A percentile compares a stretch with the other conserved stretches of the same genome.
phyloP scores from a whole-genome alignment of 2,797 vertebrate genomes.

The Scolopax rusticola region DNA sequence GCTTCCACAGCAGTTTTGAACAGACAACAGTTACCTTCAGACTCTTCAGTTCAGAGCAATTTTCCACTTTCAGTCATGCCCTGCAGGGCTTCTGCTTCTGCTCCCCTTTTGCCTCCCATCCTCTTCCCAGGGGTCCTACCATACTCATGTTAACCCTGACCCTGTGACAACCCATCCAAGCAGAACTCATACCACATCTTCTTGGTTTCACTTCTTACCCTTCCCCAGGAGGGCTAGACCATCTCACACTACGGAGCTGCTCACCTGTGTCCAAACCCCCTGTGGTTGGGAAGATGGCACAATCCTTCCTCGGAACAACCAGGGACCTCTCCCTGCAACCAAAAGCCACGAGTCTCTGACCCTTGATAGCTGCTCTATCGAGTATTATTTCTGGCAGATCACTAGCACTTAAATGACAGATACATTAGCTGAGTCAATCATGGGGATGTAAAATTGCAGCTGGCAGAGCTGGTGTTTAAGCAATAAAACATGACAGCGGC shows the following conservation, averaged over 20 bases:
- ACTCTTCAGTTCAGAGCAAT: background rate
- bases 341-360: fast-evolving
- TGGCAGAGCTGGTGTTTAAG: slow-evolving; percentile 45
- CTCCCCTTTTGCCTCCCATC: background rate
- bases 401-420: slow-evolving; percentile 16
- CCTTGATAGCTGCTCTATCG: background rate
- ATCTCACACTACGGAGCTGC: background rate
- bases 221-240: background rate
- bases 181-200: background rate
- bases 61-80: background rate
- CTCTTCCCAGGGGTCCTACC: background rate
- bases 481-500: slow-evolving; percentile 26
- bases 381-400: slow-evolving; percentile 35
- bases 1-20: background rate
- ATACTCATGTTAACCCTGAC: background rate
- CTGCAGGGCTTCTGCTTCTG: background rate
- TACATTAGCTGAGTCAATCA: slow-evolving; percentile 65
- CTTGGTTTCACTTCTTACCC: background rate
- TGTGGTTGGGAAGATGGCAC: background rate
- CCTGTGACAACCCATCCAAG: background rate
- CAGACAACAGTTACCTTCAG: background rate
- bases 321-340: background rate
- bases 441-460: slow-evolving; percentile 56
- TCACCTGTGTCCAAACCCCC: background rate
- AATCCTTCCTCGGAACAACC: fast-evolving